A percentile compares a stretch with the other conserved stretches of the same genome.
Conservation (phyloP, 2,797 vertebrate species). For the Clamator glandarius region DNA sequence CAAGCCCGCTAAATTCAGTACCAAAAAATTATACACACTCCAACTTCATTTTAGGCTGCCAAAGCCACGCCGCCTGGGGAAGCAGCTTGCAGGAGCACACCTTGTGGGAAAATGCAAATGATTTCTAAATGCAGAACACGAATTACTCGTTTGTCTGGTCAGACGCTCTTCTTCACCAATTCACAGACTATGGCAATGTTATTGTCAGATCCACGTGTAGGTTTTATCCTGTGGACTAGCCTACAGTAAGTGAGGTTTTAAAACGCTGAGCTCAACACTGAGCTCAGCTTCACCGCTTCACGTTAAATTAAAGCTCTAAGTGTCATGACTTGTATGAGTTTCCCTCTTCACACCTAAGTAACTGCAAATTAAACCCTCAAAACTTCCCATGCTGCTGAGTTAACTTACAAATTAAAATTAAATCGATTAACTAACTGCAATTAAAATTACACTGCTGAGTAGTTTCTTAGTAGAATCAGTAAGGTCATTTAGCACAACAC, state of each 20-base stretch:
- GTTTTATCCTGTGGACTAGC: background rate
- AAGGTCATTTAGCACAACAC: background rate
- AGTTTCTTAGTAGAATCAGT: background rate
- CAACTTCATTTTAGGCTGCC: background rate
- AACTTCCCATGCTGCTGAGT: background rate
- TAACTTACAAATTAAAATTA: background rate
- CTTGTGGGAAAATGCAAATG: fast-evolving
- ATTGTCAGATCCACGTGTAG: fast-evolving
- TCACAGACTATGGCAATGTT: background rate
- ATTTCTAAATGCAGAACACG: background rate
- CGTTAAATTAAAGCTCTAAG: background rate
- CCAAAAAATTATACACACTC: fast-evolving
- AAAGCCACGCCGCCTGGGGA: background rate
- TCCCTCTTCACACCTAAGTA: background rate
- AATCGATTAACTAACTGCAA: background rate
- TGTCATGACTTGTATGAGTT: background rate
- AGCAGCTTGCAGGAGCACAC: background rate
- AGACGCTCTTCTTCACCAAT: background rate
- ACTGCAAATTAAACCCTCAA: background rate
- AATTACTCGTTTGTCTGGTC: background rate
- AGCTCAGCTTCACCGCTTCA: background rate
- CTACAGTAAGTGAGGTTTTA: background rate
- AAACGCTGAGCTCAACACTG: background rate
- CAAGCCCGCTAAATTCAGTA: background rate
- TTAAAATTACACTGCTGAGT: background rate